Percentiles rank a stretch among this genome's conserved stretches.
Conservation (phyloP, 2,888 invertebrate species). For the Ctena decussata region DNA sequence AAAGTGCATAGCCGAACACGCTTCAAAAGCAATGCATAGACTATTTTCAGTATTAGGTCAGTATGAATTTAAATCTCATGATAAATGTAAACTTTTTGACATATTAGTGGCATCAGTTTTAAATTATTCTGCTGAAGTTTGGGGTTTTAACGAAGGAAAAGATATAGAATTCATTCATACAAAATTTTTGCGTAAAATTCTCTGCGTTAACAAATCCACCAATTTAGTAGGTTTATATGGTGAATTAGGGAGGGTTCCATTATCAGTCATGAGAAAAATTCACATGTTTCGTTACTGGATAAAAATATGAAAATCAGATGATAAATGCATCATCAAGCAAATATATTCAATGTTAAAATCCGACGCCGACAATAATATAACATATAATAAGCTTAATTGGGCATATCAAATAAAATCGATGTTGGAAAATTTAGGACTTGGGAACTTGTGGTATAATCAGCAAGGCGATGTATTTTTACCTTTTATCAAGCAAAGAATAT, state of each 20-base stretch:
- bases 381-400: neutral
- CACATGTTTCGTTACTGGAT: neutral
- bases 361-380: neutral
- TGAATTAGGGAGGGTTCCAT: neutral
- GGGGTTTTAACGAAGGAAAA: no score
- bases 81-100: no score
- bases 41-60: neutral
- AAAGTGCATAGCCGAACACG: slow-evolving; percentile 13
- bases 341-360: neutral
- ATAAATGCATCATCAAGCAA: neutral
- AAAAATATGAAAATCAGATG: neutral
- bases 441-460: neutral
- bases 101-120: no score
- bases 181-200: neutral
- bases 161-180: neutral
- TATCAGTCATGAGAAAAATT: neutral
- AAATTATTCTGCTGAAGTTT: neutral
- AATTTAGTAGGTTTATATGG: neutral
- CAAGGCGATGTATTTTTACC: neutral
- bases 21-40: slow-evolving; percentile 17
- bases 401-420: neutral
- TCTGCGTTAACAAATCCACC: neutral
- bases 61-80: neutral
- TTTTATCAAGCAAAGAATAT: neutral
- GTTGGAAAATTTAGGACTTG: neutral